Percentiles rank a stretch among this genome's conserved stretches.
phyloP scores from a whole-genome alignment of 2,113 vertebrate genomes.

The Pongo abelii region DNA sequence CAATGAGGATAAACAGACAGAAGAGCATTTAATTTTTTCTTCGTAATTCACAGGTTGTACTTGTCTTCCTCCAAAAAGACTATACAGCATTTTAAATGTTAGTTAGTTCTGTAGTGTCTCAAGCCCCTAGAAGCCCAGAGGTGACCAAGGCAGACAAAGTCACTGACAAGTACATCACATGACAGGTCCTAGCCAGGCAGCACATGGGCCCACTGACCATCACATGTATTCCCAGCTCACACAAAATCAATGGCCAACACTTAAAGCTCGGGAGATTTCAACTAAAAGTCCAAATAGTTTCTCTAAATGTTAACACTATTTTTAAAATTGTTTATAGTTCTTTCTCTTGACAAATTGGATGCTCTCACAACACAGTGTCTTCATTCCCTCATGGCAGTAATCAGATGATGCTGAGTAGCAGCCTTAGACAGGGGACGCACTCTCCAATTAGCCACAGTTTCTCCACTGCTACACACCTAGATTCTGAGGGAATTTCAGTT shows the following conservation, averaged over 20 bases:
- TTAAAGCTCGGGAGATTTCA: background rate
- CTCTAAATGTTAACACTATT: background rate
- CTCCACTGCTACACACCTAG: too few species aligned
- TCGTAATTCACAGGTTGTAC: background rate
- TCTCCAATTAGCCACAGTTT: background rate
- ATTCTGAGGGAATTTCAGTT: background rate
- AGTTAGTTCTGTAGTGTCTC: background rate
- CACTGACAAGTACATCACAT: rapidly evolving
- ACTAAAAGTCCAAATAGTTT: background rate
- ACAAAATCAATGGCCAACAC: too few species aligned
- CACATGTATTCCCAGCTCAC: background rate
- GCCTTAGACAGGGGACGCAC: background rate
- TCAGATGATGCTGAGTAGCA: background rate
- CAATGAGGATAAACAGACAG: background rate
- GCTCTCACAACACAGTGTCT: background rate
- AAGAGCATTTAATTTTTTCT: background rate
- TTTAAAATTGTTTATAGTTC: background rate
- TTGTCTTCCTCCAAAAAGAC: background rate
- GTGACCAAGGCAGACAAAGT: rapidly evolving
- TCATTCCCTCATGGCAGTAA: background rate
- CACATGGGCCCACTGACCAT: rapidly evolving
- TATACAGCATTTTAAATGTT: background rate
- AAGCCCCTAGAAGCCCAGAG: background rate
- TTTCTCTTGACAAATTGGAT: background rate
- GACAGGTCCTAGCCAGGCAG: too few species aligned